Base-by-base conservation (phyloP, 2,888 invertebrate genomes). In the Noctua janthe region DNA sequence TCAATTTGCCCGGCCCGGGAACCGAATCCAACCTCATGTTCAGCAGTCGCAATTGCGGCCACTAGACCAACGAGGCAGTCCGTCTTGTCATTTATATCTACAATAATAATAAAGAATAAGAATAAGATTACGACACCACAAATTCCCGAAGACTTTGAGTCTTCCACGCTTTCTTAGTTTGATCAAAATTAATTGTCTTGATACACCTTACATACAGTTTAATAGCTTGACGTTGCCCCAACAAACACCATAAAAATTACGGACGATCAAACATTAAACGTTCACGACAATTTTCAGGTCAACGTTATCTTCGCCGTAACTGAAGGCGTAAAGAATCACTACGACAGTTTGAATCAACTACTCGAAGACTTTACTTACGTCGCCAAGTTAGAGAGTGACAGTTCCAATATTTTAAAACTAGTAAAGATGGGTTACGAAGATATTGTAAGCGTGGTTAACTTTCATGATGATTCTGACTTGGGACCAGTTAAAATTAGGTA, bases 271-370 rank as follows among this genome's bases (percentile, higher is more conserved):
- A 72, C 15, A 54, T 86, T 78, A 49, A 74, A 66, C 62, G 49
- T 67, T 71, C 20, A 7, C 67, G 7, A 5, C 51, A 17, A 79
- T 81, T 96, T 97, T 88, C 91, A 97, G 97, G 98, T 98, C 66
- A 99, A 98, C 94, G 97, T 99, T 13, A 99, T 99, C 90, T 99
- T 99, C 94, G 99, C 99, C 0, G 98, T 99, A 0, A 99, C 98
- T 0, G 97, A 97, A 90, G 97, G 97, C 81, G 98, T 98, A 66
- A 97, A 97, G 15, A 91, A 94, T 13, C 98, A 98, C 75, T 99
- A 99, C 94, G 96, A 97, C 83, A 97, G 97, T 88, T 96, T 99
- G 67, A 97, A 98, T 76, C 95, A 97, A 54, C 96, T 98, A 43
- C 97, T 99, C 85, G 97, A 97, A 80, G 97, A 98, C 89, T 97